Evolutionary conservation across 37 sponge, comb jelly and placozoan species (phyloP).

Genomic region (Lycopodina hypogea): DNA sequence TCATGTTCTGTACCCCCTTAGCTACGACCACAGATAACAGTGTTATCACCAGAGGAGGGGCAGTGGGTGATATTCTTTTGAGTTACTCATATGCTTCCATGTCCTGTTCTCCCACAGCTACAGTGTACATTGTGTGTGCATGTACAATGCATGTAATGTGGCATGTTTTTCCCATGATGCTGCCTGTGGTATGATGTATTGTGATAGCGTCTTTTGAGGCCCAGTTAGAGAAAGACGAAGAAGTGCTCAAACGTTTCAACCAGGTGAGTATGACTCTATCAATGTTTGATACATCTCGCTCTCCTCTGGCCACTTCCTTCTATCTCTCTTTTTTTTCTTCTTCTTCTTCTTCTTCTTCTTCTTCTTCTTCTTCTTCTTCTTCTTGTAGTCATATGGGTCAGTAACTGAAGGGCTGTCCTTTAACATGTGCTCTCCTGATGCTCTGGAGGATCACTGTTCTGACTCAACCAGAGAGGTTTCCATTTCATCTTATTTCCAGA

Average conservation of each 20-base stretch:
- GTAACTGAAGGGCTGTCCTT: not conserved
- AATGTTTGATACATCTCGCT: not conserved
- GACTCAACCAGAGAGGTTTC: conserved; percentile 19
- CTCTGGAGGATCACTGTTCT: not conserved
- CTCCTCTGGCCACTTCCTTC: not conserved
- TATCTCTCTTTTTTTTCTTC: not conserved
- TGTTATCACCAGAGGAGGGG: no score
- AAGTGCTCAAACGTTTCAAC: conserved; percentile 14
- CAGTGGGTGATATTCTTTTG: no score
- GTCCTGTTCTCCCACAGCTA: no score
- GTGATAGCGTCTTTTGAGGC: conserved; percentile 32
- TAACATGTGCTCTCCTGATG: not conserved
- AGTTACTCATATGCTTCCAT: no score
- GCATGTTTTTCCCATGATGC: no score
- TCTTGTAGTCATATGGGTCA: not conserved
- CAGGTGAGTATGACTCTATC: conserved; percentile 4
- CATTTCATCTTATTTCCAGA: conserved; percentile 37
- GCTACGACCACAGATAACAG: no score
- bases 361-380: not conserved
- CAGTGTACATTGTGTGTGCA: no score
- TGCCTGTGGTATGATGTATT: no score
- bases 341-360: no score
- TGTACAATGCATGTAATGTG: no score
- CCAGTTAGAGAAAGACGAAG: conserved; percentile 43
- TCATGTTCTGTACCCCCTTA: no score